These are phyloP conservation scores for Alexandromys fortis DNA, from an alignment of 2,113 vertebrate genomes.

Conservation along the genomic window DNA sequence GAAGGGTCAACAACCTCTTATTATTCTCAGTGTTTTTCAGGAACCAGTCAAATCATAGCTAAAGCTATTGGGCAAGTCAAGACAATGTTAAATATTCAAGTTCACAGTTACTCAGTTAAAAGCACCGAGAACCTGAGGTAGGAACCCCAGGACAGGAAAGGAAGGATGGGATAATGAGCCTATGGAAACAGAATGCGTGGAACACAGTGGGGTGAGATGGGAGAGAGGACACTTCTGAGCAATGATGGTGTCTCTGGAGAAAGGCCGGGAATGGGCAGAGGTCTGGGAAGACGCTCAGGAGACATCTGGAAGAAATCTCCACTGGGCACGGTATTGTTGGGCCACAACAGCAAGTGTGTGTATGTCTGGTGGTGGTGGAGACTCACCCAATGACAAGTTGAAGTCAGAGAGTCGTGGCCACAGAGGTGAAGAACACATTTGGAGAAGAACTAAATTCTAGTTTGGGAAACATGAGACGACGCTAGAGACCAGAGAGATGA, in stretches of 20 bases:
- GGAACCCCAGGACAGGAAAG: not conserved
- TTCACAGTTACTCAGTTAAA: no score
- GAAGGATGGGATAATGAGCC: not conserved
- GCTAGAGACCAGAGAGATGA: not conserved
- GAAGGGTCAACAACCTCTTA: not conserved
- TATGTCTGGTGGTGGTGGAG: not conserved
- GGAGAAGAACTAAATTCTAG: not conserved
- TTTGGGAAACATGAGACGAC: not conserved
- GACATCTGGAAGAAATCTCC: not conserved
- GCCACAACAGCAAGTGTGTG: not conserved
- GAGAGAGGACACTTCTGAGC: not conserved
- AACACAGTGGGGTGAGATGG: no score
- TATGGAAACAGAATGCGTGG: not conserved
- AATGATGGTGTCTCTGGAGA: not conserved
- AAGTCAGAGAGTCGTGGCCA: not conserved
- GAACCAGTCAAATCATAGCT: not conserved
- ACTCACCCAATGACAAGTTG: not conserved
- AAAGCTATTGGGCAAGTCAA: not conserved
- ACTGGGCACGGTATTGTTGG: not conserved
- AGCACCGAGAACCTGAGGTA: not conserved
- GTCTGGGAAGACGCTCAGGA: not conserved
- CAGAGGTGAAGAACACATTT: not conserved
- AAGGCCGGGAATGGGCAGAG: not conserved
- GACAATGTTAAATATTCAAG: not conserved
- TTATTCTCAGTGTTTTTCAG: not conserved